Conservation (phyloP, 2,797 vertebrate species). For the Gymnopithys bicolor region DNA sequence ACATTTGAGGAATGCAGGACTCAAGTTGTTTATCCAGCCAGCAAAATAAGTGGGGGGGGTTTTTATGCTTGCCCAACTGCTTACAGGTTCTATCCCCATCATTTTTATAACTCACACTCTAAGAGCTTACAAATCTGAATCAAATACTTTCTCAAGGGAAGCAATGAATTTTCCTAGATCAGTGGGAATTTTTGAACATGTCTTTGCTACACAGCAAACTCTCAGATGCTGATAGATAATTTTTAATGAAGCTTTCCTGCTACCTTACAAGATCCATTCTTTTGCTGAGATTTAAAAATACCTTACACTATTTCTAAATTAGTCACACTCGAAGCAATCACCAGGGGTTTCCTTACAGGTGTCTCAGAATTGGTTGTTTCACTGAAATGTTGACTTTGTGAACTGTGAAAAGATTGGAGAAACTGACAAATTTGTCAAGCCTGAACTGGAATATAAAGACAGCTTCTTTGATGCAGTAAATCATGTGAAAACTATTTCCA, state of each 20-base stretch:
- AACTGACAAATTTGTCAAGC: slow-evolving; percentile 69
- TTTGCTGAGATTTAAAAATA: neutral
- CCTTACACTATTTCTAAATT: slow-evolving; percentile 6
- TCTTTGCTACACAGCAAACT: neutral
- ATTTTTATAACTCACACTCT: neutral
- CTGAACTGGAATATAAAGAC: slow-evolving; percentile 51
- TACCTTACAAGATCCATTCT: neutral
- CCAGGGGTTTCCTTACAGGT: neutral
- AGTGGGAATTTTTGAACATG: neutral
- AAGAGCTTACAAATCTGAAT: neutral
- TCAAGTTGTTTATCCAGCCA: neutral
- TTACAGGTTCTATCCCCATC: neutral
- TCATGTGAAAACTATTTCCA: slow-evolving; percentile 69
- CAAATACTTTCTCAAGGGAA: neutral
- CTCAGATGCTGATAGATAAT: neutral
- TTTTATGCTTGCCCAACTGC: neutral
- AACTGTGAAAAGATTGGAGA: slow-evolving; percentile 44
- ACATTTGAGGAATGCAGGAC: neutral
- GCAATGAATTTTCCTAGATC: neutral
- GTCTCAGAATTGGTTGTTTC: neutral
- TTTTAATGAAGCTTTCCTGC: neutral
- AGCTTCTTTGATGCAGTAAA: slow-evolving; percentile 67
- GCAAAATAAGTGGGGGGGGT: neutral
- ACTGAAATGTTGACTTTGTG: slow-evolving; percentile 51
- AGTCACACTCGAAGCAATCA: neutral